Conservation (phyloP, 37 sponge, comb jelly and placozoan genomes). For the Hormiphora californensis region DNA sequence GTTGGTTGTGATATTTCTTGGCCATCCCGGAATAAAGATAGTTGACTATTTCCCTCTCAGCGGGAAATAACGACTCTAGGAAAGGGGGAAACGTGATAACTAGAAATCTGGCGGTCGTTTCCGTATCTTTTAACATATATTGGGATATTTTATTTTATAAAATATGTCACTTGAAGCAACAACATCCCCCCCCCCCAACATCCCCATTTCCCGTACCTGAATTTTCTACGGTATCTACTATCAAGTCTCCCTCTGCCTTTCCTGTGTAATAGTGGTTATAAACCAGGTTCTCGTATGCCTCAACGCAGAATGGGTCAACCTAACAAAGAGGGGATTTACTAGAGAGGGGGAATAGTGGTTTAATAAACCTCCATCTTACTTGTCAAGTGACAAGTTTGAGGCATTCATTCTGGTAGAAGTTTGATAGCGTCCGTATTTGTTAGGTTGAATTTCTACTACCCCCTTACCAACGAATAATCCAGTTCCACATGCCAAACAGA, state of each 20-base stretch:
- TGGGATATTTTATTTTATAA: background rate
- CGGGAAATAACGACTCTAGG: background rate
- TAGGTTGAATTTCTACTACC: too few species aligned
- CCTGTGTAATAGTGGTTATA: conserved; percentile 29
- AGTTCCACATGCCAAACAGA: too few species aligned
- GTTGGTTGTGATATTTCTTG: conserved; percentile 24
- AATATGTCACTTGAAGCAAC: background rate
- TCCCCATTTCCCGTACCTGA: too few species aligned
- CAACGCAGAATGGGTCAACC: conserved; percentile 6
- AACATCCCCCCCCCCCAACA: too few species aligned
- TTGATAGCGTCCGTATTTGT: too few species aligned
- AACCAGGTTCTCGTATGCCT: conserved; percentile 13
- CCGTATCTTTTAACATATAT: background rate
- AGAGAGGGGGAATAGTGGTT: too few species aligned
- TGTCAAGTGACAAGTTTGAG: too few species aligned
- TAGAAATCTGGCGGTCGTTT: background rate
- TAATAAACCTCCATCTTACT: too few species aligned
- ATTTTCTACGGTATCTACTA: conserved; percentile 4
- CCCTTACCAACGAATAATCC: too few species aligned
- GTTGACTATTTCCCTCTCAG: background rate
- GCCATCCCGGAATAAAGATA: conserved; percentile 14
- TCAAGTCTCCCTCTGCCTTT: background rate
- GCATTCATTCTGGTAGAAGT: too few species aligned
- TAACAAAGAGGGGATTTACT: too few species aligned
- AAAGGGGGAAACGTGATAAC: background rate